phyloP scores from a whole-genome alignment of 2,888 invertebrate genomes.

The Drosophila barbarae region DNA sequence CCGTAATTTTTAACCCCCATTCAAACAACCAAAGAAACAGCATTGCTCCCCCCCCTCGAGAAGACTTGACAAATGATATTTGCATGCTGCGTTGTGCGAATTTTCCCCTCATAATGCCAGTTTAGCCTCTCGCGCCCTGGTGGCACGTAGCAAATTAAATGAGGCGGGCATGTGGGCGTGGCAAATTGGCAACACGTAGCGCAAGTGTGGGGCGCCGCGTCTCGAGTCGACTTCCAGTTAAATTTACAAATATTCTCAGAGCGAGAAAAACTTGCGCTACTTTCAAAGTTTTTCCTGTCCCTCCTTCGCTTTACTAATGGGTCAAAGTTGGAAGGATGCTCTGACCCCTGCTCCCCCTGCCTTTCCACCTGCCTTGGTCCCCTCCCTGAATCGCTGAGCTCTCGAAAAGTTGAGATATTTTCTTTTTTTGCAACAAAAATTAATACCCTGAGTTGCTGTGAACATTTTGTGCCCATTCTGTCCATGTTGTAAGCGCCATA shows the following conservation, averaged over 20 bases:
- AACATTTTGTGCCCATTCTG: slow-evolving; percentile 44
- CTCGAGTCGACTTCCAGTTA: slow-evolving; percentile 39
- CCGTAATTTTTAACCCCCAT: slow-evolving; percentile 5
- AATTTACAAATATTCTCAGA: slow-evolving; percentile 59
- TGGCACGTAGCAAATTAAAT: slow-evolving; percentile 66
- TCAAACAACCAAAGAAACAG: slow-evolving; percentile 1
- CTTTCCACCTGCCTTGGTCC: slow-evolving; percentile 3
- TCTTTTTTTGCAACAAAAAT: slow-evolving; percentile 16
- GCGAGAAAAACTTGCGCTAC: slow-evolving; percentile 51
- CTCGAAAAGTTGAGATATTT: slow-evolving; percentile 63
- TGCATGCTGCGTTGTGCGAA: slow-evolving; percentile 59
- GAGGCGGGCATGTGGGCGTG: slow-evolving; percentile 45
- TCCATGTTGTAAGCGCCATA: slow-evolving; percentile 15
- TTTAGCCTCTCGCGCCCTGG: slow-evolving; percentile 26
- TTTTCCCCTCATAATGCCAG: slow-evolving; percentile 27
- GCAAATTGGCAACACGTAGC: slow-evolving; percentile 61
- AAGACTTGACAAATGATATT: slow-evolving; percentile 53
- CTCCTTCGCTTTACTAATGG: slow-evolving; percentile 46
- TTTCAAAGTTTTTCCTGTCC: slow-evolving; percentile 44
- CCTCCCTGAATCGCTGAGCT: slow-evolving; percentile 57
- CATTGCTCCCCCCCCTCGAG: background rate
- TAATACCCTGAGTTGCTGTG: slow-evolving; percentile 57
- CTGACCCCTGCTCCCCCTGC: slow-evolving; percentile 33
- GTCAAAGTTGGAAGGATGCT: slow-evolving; percentile 65
- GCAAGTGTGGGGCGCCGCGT: slow-evolving; percentile 22